phyloP scores from a whole-genome alignment of 2,797 vertebrate genomes.

The Acanthurus lineatus region DNA sequence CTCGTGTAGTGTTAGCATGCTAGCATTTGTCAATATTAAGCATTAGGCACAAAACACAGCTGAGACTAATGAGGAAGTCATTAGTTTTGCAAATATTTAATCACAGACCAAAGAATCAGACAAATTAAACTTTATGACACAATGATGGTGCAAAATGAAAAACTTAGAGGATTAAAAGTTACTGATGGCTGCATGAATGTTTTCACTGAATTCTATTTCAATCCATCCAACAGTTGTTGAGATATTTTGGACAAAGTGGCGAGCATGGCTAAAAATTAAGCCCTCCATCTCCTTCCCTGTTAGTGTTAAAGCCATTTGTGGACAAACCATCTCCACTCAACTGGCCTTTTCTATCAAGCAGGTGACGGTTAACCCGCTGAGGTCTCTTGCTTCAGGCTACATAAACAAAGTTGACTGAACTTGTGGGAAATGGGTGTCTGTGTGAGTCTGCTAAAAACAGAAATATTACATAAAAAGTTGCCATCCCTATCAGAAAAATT shows the following conservation, averaged over 20 bases:
- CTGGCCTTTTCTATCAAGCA: not conserved
- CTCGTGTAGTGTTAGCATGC: too few relatives aligned
- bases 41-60: too few relatives aligned
- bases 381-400: not conserved
- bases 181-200: not conserved
- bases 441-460: not conserved
- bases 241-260: not conserved
- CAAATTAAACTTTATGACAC: not conserved
- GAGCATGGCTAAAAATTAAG: not conserved
- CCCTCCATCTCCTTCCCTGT: not conserved
- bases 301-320: not conserved
- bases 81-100: not conserved
- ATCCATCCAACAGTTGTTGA: not conserved
- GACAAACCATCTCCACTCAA: not conserved
- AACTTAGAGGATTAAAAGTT: not conserved
- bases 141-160: too few relatives aligned
- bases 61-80: too few relatives aligned
- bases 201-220: not conserved
- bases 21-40: too few relatives aligned
- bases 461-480: not conserved
- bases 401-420: not conserved
- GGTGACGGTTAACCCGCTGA: not conserved
- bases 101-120: not conserved
- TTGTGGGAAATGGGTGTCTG: not conserved
- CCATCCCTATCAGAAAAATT: not conserved